phyloP scores from a whole-genome alignment of 2,113 vertebrate genomes.

The Balaeniceps rex region DNA sequence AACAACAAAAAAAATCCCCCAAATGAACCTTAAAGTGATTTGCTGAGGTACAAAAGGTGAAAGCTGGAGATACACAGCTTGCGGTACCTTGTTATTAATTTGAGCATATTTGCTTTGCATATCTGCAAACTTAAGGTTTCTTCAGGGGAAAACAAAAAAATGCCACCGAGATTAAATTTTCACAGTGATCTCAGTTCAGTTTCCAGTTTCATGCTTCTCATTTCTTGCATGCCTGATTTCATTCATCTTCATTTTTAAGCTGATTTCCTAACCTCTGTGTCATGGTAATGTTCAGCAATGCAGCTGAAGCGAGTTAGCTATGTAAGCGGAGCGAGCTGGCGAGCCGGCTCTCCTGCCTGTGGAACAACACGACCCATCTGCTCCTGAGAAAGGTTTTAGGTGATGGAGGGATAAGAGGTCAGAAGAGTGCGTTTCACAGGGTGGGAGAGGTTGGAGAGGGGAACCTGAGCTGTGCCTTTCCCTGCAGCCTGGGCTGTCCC shows the following conservation, averaged over 20 bases:
- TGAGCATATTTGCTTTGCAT: background rate
- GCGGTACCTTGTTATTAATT: background rate
- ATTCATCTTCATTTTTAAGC: background rate
- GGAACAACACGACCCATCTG: background rate
- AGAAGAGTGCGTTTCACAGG: background rate
- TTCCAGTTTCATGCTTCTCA: background rate
- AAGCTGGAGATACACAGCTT: background rate
- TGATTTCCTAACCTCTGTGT: background rate
- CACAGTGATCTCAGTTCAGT: background rate
- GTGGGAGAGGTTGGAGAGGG: background rate
- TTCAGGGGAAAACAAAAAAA: background rate
- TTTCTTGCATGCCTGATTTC: slow-evolving; percentile 3
- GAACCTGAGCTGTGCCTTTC: background rate
- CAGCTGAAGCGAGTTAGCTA: background rate
- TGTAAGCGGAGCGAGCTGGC: accelerated
- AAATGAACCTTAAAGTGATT: background rate
- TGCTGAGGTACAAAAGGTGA: background rate
- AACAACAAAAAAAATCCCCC: background rate
- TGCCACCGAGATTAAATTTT: background rate
- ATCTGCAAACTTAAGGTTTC: background rate
- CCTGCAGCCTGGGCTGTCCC: background rate
- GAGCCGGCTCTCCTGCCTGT: background rate
- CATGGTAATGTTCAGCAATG: background rate
- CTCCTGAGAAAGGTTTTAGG: background rate
- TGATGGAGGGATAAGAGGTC: background rate